Evolutionary conservation across 2,888 invertebrate genomes (phyloP).

Genomic region (Scaptomyza reducta): DNA sequence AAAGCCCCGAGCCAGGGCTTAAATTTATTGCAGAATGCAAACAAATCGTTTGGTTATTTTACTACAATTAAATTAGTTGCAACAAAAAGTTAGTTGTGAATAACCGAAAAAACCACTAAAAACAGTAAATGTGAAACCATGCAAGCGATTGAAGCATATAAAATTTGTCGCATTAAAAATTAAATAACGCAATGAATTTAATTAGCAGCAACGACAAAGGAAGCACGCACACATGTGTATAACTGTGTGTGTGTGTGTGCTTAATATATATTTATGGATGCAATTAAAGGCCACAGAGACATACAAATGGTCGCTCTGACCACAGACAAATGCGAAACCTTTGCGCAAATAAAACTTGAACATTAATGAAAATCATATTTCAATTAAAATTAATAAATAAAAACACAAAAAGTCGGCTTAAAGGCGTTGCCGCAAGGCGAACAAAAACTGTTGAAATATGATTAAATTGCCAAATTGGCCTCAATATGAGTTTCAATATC

Average conservation of each 20-base stretch:
- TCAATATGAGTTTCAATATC: constrained; percentile 13
- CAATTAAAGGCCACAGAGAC: constrained; percentile 24
- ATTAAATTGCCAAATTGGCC: constrained; percentile 12
- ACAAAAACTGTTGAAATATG: constrained; percentile 10
- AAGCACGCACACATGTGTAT: neutral
- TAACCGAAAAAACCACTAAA: constrained; percentile 26
- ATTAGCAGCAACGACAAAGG: constrained; percentile 43
- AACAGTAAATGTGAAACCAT: constrained; percentile 4
- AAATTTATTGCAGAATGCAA: neutral
- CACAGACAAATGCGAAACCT: constrained; percentile 1
- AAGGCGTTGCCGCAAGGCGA: neutral
- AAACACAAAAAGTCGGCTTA: no score
- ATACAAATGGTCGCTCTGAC: constrained; percentile 1
- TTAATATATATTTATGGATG: constrained; percentile 29
- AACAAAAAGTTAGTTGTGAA: constrained; percentile 34
- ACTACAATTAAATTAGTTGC: constrained; percentile 49
- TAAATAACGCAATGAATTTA: constrained; percentile 58
- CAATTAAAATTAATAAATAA: no score
- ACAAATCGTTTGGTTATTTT: constrained; percentile 1
- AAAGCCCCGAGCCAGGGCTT: neutral
- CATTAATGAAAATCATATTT: no score
- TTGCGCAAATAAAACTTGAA: no score
- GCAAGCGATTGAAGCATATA: constrained; percentile 34
- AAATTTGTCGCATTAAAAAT: constrained; percentile 56
- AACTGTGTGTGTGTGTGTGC: constrained; percentile 1